Evolutionary conservation across 2,113 vertebrate genomes (phyloP).

Genomic region (Romanogobio albipinnatus): DNA sequence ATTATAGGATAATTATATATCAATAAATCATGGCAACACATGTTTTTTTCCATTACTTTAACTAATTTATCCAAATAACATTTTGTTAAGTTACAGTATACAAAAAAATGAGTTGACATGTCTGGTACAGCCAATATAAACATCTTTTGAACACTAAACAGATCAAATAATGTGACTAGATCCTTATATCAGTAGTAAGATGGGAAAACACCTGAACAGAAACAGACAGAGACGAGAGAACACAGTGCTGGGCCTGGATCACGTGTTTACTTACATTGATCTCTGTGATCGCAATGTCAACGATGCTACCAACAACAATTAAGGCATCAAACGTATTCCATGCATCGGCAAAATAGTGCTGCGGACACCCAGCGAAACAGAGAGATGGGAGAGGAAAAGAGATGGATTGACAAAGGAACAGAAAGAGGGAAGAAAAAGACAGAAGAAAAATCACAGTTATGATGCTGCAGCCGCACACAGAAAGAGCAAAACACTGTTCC

Average conservation of each 20-base stretch:
- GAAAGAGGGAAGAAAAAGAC: constrained; percentile 41
- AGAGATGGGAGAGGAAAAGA: constrained; percentile 53
- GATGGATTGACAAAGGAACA: constrained; percentile 45
- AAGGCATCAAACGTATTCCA: constrained; percentile 99
- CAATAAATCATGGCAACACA: too few relatives aligned
- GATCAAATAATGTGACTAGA: not conserved
- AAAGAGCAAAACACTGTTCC: not conserved
- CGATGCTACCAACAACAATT: constrained; percentile 99
- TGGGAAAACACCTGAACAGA: not conserved
- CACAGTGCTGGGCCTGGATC: constrained; percentile 45
- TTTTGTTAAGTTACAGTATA: too few relatives aligned
- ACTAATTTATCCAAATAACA: too few relatives aligned
- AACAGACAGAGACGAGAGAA: not conserved
- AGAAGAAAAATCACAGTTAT: constrained; percentile 47
- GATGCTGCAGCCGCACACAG: constrained; percentile 42
- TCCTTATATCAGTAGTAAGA: not conserved
- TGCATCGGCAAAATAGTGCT: constrained; percentile 99
- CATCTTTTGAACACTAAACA: too few relatives aligned
- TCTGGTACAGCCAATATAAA: too few relatives aligned
- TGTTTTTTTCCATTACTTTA: too few relatives aligned
- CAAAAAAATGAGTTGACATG: too few relatives aligned
- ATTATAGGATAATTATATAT: too few relatives aligned
- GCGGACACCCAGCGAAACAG: constrained; percentile 77
- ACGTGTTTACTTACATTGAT: constrained; percentile 95
- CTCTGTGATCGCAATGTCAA: constrained; percentile 99